phyloP scores from a whole-genome alignment of 2,888 invertebrate genomes.

The Rhabditoides inermis region DNA sequence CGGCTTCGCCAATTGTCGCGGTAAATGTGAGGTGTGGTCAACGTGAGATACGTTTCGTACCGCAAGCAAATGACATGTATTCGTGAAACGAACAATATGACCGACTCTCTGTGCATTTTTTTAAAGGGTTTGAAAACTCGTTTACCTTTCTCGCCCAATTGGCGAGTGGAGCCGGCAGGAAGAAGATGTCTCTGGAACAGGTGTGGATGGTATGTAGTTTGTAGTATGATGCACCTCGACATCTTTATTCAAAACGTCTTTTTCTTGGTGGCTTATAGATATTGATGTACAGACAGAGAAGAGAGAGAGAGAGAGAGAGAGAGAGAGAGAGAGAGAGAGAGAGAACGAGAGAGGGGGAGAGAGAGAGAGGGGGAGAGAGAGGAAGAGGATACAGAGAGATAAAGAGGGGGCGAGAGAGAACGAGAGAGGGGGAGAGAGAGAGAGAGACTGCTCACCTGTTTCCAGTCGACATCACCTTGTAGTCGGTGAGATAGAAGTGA shows the following conservation, averaged over 20 bases:
- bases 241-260: too few relatives aligned
- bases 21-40: too few relatives aligned
- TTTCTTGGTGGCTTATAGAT: too few relatives aligned
- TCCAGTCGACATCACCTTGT: too few relatives aligned
- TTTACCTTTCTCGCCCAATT: background rate
- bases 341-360: constrained; percentile 3
- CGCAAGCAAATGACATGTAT: too few relatives aligned
- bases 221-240: background rate
- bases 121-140: background rate
- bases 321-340: background rate
- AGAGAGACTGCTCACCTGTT: background rate
- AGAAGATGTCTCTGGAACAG: background rate
- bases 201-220: background rate
- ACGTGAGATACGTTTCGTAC: too few relatives aligned
- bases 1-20: too few relatives aligned
- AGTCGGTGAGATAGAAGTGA: too few relatives aligned
- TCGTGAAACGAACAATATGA: too few relatives aligned
- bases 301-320: constrained; percentile 1
- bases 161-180: background rate
- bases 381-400: background rate
- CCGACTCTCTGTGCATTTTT: too few relatives aligned
- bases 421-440: background rate
- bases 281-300: too few relatives aligned
- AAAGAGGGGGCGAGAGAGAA: background rate
- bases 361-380: constrained; percentile 1